These are phyloP conservation scores for Linnaemya vulpina DNA, from an alignment of 2,888 invertebrate genomes.

Conservation along the genomic window DNA sequence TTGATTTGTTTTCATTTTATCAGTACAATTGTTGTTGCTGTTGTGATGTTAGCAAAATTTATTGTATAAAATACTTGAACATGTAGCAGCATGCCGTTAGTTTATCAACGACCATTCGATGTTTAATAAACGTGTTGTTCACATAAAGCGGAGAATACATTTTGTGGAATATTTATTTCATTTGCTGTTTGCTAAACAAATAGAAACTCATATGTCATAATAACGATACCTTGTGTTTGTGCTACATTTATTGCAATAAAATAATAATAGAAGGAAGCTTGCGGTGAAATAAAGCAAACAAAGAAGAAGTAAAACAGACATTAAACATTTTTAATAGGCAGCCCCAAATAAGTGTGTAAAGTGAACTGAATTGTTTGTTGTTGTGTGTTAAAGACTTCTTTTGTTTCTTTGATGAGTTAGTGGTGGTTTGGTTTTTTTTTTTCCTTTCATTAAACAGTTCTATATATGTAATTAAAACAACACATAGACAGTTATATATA, in stretches of 20 bases:
- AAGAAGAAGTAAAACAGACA: slow-evolving; percentile 1
- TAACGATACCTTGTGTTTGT: background rate
- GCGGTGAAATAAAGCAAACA: background rate
- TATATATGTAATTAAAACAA: too few species aligned
- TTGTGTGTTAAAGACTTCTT: background rate
- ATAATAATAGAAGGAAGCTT: background rate
- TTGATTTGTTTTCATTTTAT: slow-evolving; percentile 42
- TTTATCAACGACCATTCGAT: slow-evolving; percentile 55
- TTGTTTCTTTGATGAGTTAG: background rate
- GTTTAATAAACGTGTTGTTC: slow-evolving; percentile 35
- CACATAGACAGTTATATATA: too few species aligned
- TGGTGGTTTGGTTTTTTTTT: background rate
- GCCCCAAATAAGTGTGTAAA: background rate
- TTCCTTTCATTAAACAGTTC: too few species aligned
- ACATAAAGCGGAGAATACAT: background rate
- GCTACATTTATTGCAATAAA: slow-evolving; percentile 2
- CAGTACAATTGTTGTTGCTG: slow-evolving; percentile 8
- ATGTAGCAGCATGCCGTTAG: slow-evolving; percentile 55
- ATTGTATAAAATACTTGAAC: slow-evolving; percentile 59
- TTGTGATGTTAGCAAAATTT: background rate
- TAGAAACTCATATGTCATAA: background rate
- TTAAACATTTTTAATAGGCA: slow-evolving; percentile 14
- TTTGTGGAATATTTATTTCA: background rate
- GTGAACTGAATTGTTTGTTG: slow-evolving; percentile 3
- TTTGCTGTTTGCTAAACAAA: background rate